Conservation (phyloP, 1,140 invertebrate species). For the Danaus plexippus region DNA sequence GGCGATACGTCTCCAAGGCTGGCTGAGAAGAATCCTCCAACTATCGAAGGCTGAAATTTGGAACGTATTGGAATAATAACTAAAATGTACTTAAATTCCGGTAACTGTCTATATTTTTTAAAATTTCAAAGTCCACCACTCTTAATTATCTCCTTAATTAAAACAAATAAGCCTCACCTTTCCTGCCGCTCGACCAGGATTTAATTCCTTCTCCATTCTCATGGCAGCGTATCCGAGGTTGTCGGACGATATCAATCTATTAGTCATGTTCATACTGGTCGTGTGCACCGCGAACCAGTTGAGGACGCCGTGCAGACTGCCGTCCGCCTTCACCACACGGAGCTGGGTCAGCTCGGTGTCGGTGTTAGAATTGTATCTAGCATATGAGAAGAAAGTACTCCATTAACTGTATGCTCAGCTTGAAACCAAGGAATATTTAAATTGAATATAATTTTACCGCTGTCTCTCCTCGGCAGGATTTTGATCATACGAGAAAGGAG, state of each 20-base stretch:
- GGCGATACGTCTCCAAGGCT: slow-evolving; percentile 95
- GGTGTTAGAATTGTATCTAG: slow-evolving; percentile 82
- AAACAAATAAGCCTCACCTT: slow-evolving; percentile 70
- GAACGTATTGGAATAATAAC: no score
- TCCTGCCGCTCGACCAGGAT: slow-evolving; percentile 77
- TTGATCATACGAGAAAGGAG: slow-evolving; percentile 86
- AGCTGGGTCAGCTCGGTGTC: slow-evolving; percentile 89
- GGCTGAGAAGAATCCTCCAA: slow-evolving; percentile 89
- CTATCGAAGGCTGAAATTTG: slow-evolving; percentile 80
- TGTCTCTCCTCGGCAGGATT: slow-evolving; percentile 87
- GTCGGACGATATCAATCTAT: slow-evolving; percentile 91
- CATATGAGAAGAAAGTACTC: not conserved
- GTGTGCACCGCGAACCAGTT: slow-evolving; percentile 96
- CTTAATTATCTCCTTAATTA: not conserved
- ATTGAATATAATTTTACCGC: slow-evolving; percentile 68
- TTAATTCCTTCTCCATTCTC: slow-evolving; percentile 85
- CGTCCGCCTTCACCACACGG: slow-evolving; percentile 77
- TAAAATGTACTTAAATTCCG: no score
- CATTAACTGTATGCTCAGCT: not conserved
- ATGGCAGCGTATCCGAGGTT: slow-evolving; percentile 93
- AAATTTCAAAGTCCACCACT: no score
- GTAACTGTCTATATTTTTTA: no score
- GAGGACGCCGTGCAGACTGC: slow-evolving; percentile 78
- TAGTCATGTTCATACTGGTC: slow-evolving; percentile 96
- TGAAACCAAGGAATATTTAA: not conserved